Evolutionary conservation across 2,113 vertebrate genomes (phyloP).

Genomic region (Rattus rattus): DNA sequence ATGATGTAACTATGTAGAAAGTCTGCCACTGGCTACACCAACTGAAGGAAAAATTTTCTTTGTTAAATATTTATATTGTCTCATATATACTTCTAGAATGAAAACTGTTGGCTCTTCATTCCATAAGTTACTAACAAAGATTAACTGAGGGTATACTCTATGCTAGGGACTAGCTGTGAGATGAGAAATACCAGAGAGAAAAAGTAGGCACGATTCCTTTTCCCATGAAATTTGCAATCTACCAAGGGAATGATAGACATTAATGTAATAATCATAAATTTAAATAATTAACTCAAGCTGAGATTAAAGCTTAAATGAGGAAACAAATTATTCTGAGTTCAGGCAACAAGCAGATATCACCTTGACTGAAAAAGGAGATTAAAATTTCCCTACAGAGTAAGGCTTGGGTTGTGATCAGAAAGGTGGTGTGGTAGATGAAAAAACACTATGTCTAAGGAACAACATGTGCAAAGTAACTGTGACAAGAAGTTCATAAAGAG

Average conservation of each 20-base stretch:
- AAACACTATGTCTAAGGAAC: too few relatives aligned
- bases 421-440: neutral
- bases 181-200: neutral
- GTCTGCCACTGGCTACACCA: neutral
- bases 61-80: neutral
- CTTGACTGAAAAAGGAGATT: neutral
- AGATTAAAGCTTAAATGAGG: neutral
- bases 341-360: neutral
- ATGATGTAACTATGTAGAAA: neutral
- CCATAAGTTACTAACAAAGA: neutral
- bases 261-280: neutral
- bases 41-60: neutral
- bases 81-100: neutral
- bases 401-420: neutral
- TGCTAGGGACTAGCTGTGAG: neutral
- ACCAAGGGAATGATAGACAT: neutral
- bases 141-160: neutral
- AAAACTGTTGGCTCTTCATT: neutral
- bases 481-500: neutral
- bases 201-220: neutral
- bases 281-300: conserved; percentile 26
- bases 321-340: neutral
- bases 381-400: neutral
- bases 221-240: neutral
- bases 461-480: neutral